phyloP scores from a whole-genome alignment of 2,888 invertebrate species.

The Sinhomidia bicolor region DNA sequence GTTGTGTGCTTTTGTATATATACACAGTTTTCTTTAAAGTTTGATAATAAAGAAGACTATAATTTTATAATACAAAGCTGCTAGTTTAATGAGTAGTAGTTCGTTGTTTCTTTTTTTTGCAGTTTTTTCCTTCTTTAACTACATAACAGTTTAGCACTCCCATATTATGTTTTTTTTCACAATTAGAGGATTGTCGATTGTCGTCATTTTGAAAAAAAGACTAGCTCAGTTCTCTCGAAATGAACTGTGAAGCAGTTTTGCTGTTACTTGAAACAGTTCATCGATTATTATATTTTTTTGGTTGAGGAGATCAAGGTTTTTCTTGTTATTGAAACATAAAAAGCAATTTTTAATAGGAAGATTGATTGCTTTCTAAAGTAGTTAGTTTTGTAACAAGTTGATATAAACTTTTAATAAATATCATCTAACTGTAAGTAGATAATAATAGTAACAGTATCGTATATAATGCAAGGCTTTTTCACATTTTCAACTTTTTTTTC shows the following conservation, averaged over 20 bases:
- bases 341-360: background rate
- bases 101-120: too few species aligned
- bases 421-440: too few species aligned
- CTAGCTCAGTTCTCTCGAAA: background rate
- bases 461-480: background rate
- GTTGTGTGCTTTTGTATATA: too few species aligned
- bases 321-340: too few species aligned
- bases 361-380: background rate
- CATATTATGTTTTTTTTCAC: constrained; percentile 55
- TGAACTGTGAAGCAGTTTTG: background rate
- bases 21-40: background rate
- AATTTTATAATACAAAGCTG: background rate
- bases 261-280: constrained; percentile 36
- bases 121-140: background rate
- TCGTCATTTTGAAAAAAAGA: constrained; percentile 38
- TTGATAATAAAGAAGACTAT: background rate
- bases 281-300: too few species aligned
- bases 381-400: background rate
- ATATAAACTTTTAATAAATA: background rate
- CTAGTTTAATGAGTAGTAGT: background rate
- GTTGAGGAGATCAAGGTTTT: background rate
- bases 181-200: constrained; percentile 60
- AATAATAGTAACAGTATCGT: too few species aligned
- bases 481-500: background rate
- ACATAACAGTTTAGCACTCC: constrained; percentile 6